Base-by-base conservation (phyloP, 2,797 vertebrate genomes). In the Semaprochilodus insignis region DNA sequence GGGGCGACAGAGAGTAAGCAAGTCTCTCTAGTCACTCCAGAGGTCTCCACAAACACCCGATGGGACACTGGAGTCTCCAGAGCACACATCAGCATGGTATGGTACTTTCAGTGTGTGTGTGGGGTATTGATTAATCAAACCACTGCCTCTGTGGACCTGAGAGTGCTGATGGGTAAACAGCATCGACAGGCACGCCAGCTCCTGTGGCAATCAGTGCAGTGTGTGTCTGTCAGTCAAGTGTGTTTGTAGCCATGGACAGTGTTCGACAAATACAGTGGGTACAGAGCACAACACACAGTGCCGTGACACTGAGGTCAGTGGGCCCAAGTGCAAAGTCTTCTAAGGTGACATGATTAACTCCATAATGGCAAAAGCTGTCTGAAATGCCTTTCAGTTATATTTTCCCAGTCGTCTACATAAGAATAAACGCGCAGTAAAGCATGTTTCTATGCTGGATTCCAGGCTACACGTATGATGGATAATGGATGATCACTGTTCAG, bases 221-320 rank as follows among this genome's bases (percentile, higher is more conserved):
- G 82, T 51, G 72, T 67, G 63, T 72, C 75, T 66, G 82, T 81
- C 82, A 70, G 73, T 77, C 66, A 71, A 84, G 67, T 80, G 83
- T 89, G 91, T 89, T 89, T 89, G 88, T 81, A 84, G 85, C 85
- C 89, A 80, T 80, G 71, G 65, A 81, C 83, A 81, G 83, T 91
- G 90, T 93, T 93, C 90, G 89, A 92, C 91, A 92, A 94, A 93
- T 71, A 57, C 55, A 75, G 77, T 70, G 82, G 63, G 70, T 90
- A 94, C 71, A 83, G 60, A 79, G 82, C 62, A 48, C 88, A 93
- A 87, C 78, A 27, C 82, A 90, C 89, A 87, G 91, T 89, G 89
- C 91, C 90, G 88, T 87, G 89, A 88, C 91, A 91, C 82, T 80
- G 78, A 76, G 86, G 87, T 81, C 87, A 90, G 81, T 86, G 84